Evolutionary conservation across 2,797 vertebrate species (phyloP).

Genomic region (Poeciliopsis paucimaculata): DNA sequence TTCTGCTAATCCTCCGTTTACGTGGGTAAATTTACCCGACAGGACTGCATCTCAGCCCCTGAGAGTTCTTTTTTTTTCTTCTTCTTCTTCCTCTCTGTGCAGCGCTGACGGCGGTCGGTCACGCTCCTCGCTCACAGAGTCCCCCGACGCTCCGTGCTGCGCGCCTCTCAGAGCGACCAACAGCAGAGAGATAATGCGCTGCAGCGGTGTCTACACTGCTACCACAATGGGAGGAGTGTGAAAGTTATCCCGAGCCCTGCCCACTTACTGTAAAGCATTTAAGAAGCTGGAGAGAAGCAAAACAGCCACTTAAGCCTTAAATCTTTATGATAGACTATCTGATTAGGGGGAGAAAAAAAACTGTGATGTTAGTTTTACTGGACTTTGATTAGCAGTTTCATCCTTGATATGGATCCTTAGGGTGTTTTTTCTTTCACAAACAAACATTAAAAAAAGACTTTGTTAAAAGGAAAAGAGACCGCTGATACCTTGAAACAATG

Average conservation of each 20-base stretch:
- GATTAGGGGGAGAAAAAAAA: conserved; percentile 17
- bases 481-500: conserved; percentile 56
- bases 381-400: conserved; percentile 38
- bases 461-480: conserved; percentile 22
- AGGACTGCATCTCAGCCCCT: conserved; percentile 54
- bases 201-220: conserved; percentile 71
- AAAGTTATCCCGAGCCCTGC: conserved; percentile 79
- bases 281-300: conserved; percentile 74
- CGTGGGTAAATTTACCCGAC: conserved; percentile 48
- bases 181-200: conserved; percentile 63
- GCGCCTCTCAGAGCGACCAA: conserved; percentile 54
- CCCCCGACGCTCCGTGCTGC: conserved; percentile 38
- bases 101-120: conserved; percentile 12
- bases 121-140: conserved; percentile 42
- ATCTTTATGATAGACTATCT: conserved; percentile 61
- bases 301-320: conserved; percentile 69
- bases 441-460: conserved; percentile 30
- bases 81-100: not conserved
- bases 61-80: not conserved
- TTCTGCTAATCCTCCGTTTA: conserved; percentile 49
- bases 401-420: conserved; percentile 43
- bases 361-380: conserved; percentile 25
- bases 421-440: conserved; percentile 20
- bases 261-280: conserved; percentile 82
- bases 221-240: conserved; percentile 85